Percentiles rank a stretch among this genome's conserved stretches.
Conservation (phyloP, 2,113 vertebrate species). For the Gasterosteus nipponicus region DNA sequence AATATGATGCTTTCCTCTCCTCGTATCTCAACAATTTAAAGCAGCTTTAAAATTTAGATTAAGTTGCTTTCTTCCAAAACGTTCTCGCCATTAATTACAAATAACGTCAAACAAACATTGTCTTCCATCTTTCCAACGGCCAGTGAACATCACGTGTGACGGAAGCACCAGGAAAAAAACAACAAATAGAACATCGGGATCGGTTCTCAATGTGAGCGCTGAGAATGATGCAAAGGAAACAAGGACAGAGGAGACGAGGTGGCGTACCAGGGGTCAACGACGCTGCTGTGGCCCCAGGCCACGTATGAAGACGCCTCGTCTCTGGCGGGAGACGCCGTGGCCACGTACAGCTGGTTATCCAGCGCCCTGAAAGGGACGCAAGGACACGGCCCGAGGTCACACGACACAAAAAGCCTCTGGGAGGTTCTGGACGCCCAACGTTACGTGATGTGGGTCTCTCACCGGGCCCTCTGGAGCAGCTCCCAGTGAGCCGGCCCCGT, state of each 20-base stretch:
- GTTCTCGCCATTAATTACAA: too few species aligned
- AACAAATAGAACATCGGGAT: too few species aligned
- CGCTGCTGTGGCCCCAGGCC: slow-evolving; percentile 95
- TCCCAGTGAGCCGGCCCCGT: slow-evolving; percentile 98
- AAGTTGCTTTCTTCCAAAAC: too few species aligned
- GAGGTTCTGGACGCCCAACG: too few species aligned
- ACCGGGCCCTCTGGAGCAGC: slow-evolving; percentile 92
- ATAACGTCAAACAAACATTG: too few species aligned
- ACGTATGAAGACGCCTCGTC: slow-evolving; percentile 90
- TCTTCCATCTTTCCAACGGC: too few species aligned
- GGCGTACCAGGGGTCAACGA: slow-evolving; percentile 90
- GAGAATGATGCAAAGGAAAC: neutral
- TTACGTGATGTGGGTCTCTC: slow-evolving; percentile 46
- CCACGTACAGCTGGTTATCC: slow-evolving; percentile 95
- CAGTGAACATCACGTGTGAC: too few species aligned
- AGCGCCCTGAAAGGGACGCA: slow-evolving; percentile 82
- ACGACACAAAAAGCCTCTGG: neutral
- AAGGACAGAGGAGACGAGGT: neutral
- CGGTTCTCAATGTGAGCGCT: neutral
- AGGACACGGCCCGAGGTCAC: neutral
- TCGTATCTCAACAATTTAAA: too few species aligned
- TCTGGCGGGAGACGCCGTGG: slow-evolving; percentile 91
- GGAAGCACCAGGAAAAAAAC: too few species aligned
- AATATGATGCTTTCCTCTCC: neutral
- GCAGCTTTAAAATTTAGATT: too few species aligned